These are phyloP conservation scores for Mesorhabditis spiculigera DNA, from an alignment of 2,888 invertebrate genomes.

Conservation along the genomic window DNA sequence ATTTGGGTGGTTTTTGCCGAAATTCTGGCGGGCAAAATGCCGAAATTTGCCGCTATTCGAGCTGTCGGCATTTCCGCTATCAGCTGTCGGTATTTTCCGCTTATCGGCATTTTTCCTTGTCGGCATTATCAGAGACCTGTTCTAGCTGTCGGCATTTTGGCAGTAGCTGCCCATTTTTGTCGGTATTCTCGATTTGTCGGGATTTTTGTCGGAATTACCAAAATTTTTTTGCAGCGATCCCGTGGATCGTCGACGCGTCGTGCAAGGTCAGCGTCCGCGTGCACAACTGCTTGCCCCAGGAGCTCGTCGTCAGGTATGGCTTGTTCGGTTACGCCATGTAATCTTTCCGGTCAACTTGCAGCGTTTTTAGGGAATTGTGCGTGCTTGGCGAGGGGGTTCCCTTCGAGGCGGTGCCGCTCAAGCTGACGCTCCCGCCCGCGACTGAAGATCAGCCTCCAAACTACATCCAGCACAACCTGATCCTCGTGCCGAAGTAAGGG, in stretches of 20 bases:
- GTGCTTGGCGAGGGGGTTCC: conserved; percentile 45
- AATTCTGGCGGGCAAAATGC: background rate
- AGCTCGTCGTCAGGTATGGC: conserved; percentile 26
- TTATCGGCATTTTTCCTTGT: no score
- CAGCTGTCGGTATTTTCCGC: no score
- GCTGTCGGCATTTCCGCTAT: no score
- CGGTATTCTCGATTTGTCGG: background rate
- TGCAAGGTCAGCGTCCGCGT: conserved; percentile 31
- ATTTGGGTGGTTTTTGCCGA: background rate
- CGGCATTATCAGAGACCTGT: no score
- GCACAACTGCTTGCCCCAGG: conserved; percentile 26
- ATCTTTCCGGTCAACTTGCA: conserved; percentile 13
- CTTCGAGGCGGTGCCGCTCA: conserved; percentile 52
- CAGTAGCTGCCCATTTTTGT: no score
- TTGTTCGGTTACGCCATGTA: background rate
- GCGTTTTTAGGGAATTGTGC: conserved; percentile 40
- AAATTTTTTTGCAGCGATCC: conserved; percentile 16
- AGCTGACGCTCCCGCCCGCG: conserved; percentile 42
- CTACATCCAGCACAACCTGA: conserved; percentile 31
- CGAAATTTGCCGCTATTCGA: no score
- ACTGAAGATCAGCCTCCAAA: conserved; percentile 5
- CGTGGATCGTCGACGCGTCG: conserved; percentile 51
- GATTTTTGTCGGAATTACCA: conserved; percentile 1
- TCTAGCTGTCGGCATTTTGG: no score
- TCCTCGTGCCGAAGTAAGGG: conserved; percentile 47